Conservation (phyloP, 2,113 vertebrate genomes). For the Amphiprion ocellaris region DNA sequence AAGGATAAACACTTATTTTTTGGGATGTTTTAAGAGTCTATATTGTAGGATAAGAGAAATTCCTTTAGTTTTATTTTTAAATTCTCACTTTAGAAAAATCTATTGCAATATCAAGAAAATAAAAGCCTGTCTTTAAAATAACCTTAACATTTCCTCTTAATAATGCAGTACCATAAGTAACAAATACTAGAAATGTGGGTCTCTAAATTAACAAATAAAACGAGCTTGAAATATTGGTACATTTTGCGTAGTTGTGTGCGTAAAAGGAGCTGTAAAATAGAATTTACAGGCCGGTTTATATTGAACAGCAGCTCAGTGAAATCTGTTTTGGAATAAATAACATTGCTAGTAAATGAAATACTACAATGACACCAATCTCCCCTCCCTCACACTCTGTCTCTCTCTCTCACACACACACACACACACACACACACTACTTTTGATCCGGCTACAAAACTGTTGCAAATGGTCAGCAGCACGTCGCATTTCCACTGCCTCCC, state of each 20-base stretch:
- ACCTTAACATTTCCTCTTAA: no score
- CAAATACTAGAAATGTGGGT: no score
- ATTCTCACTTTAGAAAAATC: no score
- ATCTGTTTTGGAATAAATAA: not conserved
- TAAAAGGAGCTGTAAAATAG: not conserved
- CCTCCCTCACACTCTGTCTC: not conserved
- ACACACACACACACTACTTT: conserved; percentile 49
- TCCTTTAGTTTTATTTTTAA: no score
- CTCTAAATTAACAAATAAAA: no score
- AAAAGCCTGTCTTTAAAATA: no score
- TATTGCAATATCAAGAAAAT: no score
- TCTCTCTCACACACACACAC: conserved; percentile 16
- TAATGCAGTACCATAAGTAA: no score
- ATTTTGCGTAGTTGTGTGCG: not conserved
- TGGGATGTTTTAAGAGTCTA: no score
- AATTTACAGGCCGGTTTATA: not conserved
- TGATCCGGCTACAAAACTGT: conserved; percentile 72
- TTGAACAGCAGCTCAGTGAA: not conserved
- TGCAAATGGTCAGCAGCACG: conserved; percentile 79
- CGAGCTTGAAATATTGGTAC: no score
- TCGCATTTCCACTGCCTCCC: conserved; percentile 76
- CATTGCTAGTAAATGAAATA: not conserved
- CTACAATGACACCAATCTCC: not conserved
- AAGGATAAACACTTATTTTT: no score
- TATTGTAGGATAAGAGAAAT: no score